phyloP scores from a whole-genome alignment of 2,888 invertebrate species.

The Octonoba sinensis region DNA sequence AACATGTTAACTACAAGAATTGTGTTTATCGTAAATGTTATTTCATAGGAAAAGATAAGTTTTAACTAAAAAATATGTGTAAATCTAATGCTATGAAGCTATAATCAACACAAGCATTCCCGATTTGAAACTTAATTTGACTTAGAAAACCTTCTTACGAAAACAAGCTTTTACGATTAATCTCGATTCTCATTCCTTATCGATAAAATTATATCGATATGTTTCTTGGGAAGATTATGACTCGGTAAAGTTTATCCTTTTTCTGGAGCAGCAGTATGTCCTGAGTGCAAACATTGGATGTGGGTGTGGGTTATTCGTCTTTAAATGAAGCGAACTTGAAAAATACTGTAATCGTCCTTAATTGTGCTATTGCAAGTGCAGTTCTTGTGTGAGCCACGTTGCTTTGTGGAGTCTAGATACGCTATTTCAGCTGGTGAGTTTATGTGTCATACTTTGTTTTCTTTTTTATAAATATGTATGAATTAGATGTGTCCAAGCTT shows the following conservation, averaged over 20 bases:
- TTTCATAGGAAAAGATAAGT: too few relatives aligned
- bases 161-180: too few relatives aligned
- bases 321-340: slow-evolving; percentile 11
- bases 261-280: slow-evolving; percentile 16
- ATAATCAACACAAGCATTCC: too few relatives aligned
- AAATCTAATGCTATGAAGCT: too few relatives aligned
- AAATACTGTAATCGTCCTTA: slow-evolving; percentile 8
- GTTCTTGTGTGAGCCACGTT: slow-evolving; percentile 16
- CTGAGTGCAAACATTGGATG: slow-evolving; percentile 18
- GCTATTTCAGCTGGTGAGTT: neutral
- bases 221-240: neutral
- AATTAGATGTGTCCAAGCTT: neutral
- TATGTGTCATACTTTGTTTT: neutral
- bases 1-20: neutral
- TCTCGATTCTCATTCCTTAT: too few relatives aligned
- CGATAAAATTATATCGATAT: slow-evolving; percentile 1
- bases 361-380: slow-evolving; percentile 3
- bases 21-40: neutral
- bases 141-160: too few relatives aligned
- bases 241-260: slow-evolving; percentile 8
- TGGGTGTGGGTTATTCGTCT: slow-evolving; percentile 36
- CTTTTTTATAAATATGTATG: neutral
- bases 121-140: too few relatives aligned
- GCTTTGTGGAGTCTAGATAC: neutral
- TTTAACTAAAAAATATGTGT: too few relatives aligned